phyloP scores from a whole-genome alignment of 2,113 vertebrate genomes.

The Plestiodon gilberti region DNA sequence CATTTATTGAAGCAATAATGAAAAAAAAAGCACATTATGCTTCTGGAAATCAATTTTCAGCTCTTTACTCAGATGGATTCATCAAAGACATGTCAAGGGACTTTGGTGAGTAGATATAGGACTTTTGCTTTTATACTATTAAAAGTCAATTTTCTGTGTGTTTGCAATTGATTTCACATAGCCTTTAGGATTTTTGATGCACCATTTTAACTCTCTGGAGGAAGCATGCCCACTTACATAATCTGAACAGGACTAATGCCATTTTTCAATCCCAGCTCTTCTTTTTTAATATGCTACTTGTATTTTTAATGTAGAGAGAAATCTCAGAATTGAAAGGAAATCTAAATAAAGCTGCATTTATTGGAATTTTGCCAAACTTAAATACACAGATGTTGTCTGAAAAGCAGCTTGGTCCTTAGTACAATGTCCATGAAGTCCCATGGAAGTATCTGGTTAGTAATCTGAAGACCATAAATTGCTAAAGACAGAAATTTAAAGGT shows the following conservation, averaged over 20 bases:
- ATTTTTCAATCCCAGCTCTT: conserved; percentile 28
- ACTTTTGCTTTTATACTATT: conserved; percentile 57
- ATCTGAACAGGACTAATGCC: conserved; percentile 49
- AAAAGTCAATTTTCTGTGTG: conserved; percentile 58
- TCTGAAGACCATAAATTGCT: neutral
- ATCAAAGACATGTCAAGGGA: conserved; percentile 67
- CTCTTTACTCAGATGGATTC: conserved; percentile 62
- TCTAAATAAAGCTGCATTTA: neutral
- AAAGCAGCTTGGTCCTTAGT: neutral
- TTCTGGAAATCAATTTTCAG: conserved; percentile 71
- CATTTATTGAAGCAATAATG: conserved; percentile 65
- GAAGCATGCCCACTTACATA: conserved; percentile 41
- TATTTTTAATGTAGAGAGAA: neutral
- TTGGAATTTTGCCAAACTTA: neutral
- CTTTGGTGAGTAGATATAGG: conserved; percentile 44
- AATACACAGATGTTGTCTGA: neutral
- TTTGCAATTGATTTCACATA: conserved; percentile 56
- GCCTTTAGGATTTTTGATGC: conserved; percentile 46
- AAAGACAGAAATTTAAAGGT: neutral
- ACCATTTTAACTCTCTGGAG: conserved; percentile 49
- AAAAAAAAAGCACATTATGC: conserved; percentile 23
- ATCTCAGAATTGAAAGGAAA: conserved; percentile 18
- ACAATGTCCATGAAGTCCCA: neutral
- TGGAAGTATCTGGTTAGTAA: no score
- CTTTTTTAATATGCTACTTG: neutral